These are phyloP conservation scores for Dendroctonus ponderosae DNA, from an alignment of 1,140 invertebrate species.

Conservation along the genomic window DNA sequence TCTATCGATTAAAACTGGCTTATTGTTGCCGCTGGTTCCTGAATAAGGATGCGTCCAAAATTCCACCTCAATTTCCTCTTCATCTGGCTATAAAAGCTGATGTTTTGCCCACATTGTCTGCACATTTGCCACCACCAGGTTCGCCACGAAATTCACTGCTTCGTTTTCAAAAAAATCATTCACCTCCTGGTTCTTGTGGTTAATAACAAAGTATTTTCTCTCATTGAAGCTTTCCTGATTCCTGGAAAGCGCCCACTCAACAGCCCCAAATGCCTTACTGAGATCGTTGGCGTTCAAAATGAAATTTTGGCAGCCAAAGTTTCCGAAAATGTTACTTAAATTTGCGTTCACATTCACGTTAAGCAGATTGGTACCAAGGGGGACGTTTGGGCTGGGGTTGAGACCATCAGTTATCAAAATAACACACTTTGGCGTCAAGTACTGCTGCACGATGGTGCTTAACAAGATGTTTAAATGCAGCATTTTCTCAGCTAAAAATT, in stretches of 20 bases:
- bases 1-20: background rate
- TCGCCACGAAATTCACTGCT: background rate
- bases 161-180: background rate
- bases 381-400: background rate
- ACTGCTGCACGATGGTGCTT: too few species aligned
- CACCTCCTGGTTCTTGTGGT: background rate
- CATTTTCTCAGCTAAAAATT: too few species aligned
- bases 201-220: constrained; percentile 7
- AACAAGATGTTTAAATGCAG: too few species aligned
- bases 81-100: background rate
- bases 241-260: background rate
- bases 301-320: constrained; percentile 11
- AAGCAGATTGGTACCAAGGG: background rate
- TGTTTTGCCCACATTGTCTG: background rate
- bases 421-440: too few species aligned
- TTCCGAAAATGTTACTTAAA: background rate
- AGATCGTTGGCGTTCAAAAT: background rate
- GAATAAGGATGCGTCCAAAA: constrained; percentile 8
- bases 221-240: background rate
- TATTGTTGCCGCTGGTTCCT: background rate
- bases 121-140: constrained; percentile 7
- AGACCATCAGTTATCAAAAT: too few species aligned
- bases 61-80: background rate
- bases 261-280: background rate
- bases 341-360: background rate